phyloP scores from a whole-genome alignment of 1,140 invertebrate genomes.

The Drosophila kanapiae region DNA sequence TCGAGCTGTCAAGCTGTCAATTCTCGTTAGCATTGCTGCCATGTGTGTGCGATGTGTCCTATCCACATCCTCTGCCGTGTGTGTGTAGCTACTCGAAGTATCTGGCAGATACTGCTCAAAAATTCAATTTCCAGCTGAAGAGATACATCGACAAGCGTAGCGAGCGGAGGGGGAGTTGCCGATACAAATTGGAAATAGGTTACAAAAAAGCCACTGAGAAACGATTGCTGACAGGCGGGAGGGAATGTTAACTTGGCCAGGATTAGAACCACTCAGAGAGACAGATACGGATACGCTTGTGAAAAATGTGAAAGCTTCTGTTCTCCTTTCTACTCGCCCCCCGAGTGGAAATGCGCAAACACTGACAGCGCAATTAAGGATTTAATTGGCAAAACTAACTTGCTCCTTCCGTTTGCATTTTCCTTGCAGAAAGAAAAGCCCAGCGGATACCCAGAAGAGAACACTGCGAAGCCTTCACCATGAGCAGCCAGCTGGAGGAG shows the following conservation, averaged over 20 bases:
- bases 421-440: conserved; percentile 21
- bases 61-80: conserved; percentile 6
- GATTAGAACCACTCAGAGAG: conserved; percentile 47
- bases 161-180: conserved; percentile 30
- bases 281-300: conserved; percentile 37
- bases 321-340: background rate
- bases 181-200: conserved; percentile 82
- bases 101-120: conserved; percentile 69
- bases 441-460: too few species aligned
- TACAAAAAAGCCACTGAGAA: conserved; percentile 77
- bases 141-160: conserved; percentile 47
- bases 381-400: conserved; percentile 74
- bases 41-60: conserved; percentile 35
- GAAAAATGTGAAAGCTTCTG: conserved; percentile 59
- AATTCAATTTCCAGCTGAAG: conserved; percentile 82
- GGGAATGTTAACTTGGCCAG: conserved; percentile 40
- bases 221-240: conserved; percentile 73
- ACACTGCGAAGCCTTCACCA: conserved; percentile 45
- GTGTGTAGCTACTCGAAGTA: conserved; percentile 38
- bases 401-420: conserved; percentile 33
- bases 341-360: conserved; percentile 9
- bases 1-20: conserved; percentile 82
- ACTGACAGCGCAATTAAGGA: conserved; percentile 74
- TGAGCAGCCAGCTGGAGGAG: conserved; percentile 28
- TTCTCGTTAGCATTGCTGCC: conserved; percentile 70